phyloP scores from a whole-genome alignment of 2,797 vertebrate species.

The Stomatorhinus walkeri region DNA sequence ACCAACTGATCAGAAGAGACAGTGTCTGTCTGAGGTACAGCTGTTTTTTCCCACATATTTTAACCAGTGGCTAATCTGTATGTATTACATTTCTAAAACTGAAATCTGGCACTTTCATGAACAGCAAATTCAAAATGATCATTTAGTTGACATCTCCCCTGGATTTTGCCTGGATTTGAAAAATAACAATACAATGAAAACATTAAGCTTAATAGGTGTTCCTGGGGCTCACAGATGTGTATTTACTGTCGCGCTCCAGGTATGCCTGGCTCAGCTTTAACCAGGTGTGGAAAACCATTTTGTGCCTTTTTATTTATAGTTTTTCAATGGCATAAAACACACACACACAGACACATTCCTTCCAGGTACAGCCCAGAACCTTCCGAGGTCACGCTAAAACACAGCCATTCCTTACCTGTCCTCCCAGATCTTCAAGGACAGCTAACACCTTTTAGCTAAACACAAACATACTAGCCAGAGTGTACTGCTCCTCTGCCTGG shows the following conservation, averaged over 20 bases:
- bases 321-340: not conserved
- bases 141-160: not conserved
- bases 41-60: not conserved
- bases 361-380: not conserved
- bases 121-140: not conserved
- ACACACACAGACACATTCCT: not conserved
- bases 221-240: not conserved
- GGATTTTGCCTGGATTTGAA: not conserved
- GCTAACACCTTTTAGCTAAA: not conserved
- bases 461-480: not conserved
- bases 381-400: not conserved
- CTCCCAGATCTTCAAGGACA: not conserved
- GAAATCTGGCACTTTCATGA: not conserved
- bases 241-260: not conserved
- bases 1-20: not conserved
- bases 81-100: not conserved
- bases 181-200: not conserved
- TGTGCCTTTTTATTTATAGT: constrained; percentile 5
- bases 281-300: not conserved
- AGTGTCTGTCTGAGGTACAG: not conserved
- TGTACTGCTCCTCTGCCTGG: not conserved
- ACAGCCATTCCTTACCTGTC: not conserved
- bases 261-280: not conserved
- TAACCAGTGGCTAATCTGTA: not conserved
- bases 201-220: not conserved